Evolutionary conservation across 2,797 vertebrate genomes (phyloP).

Genomic region (Urosaurus nigricauda): DNA sequence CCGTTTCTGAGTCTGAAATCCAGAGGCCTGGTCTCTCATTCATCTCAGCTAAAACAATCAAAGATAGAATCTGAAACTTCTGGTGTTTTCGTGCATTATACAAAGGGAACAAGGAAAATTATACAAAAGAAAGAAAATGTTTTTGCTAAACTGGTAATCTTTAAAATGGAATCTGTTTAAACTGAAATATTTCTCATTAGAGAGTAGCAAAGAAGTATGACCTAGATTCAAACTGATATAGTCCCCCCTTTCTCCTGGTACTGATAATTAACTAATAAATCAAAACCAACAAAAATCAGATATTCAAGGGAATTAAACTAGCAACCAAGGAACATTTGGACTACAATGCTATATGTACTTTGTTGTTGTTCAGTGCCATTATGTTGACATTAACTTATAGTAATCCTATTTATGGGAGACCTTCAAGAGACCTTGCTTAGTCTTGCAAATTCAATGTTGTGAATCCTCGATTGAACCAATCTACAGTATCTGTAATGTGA

Average conservation of each 20-base stretch:
- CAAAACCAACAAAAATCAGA: not conserved
- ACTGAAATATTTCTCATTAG: not conserved
- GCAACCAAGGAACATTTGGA: not conserved
- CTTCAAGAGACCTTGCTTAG: no score
- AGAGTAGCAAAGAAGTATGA: not conserved
- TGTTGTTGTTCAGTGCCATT: no score
- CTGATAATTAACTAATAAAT: slow-evolving; percentile 13
- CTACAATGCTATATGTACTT: not conserved
- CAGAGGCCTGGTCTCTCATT: no score
- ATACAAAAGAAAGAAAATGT: not conserved
- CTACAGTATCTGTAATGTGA: no score
- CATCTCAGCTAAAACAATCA: not conserved
- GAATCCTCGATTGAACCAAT: no score
- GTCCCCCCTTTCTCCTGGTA: not conserved
- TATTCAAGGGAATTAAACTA: not conserved
- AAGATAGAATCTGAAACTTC: not conserved
- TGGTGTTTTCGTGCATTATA: not conserved
- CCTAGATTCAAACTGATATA: not conserved
- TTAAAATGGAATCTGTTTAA: not conserved
- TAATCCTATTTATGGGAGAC: no score
- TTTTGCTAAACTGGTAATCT: slow-evolving; percentile 3
- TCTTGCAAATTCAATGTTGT: no score
- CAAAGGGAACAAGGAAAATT: not conserved
- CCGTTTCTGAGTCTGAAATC: no score
- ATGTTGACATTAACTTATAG: no score